These are phyloP conservation scores for Celastrina argiolus DNA, from an alignment of 2,888 invertebrate species.

Conservation along the genomic window DNA sequence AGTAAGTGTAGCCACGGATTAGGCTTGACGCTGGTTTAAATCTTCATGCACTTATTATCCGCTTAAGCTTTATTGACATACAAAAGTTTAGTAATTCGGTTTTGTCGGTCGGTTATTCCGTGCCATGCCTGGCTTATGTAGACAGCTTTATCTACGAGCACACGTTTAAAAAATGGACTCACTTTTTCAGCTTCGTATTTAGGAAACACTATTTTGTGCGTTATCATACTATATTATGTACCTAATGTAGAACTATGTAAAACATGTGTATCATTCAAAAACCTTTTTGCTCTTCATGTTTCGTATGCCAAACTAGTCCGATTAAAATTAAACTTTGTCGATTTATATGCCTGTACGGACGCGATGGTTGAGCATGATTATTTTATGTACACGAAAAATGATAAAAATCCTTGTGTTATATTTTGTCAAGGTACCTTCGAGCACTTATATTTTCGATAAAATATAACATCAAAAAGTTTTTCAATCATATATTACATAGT, in stretches of 20 bases:
- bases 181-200: background rate
- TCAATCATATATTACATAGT: conserved; percentile 3
- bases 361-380: background rate
- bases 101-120: too few species aligned
- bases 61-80: too few species aligned
- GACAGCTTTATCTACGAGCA: background rate
- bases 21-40: too few species aligned
- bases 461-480: conserved; percentile 20
- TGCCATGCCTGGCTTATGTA: too few species aligned
- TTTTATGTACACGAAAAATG: background rate
- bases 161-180: background rate
- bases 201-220: background rate
- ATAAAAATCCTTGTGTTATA: background rate
- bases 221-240: background rate
- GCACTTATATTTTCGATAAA: conserved; percentile 3
- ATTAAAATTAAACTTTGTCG: background rate
- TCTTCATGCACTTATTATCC: too few species aligned
- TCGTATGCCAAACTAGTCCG: conserved; percentile 6
- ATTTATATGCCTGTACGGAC: background rate
- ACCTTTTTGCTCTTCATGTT: background rate
- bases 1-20: too few species aligned
- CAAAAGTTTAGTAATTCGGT: too few species aligned
- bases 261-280: background rate
- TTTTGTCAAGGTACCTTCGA: background rate
- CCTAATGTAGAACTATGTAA: background rate